Evolutionary conservation across 2,797 vertebrate genomes (phyloP), one percentile per base, ranked within the genome.

Genomic region (Lithobates sylvaticus): DNA sequence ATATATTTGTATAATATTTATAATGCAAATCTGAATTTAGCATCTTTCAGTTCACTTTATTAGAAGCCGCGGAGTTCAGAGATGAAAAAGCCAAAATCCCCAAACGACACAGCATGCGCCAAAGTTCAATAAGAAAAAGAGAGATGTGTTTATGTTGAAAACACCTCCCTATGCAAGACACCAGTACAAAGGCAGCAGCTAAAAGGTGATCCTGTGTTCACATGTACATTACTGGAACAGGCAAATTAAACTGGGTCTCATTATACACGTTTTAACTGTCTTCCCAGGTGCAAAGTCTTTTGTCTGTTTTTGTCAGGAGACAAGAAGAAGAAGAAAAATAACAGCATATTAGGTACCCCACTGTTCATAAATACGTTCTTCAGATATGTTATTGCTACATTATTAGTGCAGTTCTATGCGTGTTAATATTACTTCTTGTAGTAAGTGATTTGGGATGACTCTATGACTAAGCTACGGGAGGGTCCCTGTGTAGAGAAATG

Each of bases 21-120:
- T 93, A 93, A 95, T 95, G 94, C 93, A 95, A 95, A 95, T 95
- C 90, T 91, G 90, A 92, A 92, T 88, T 92, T 93, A 89, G 92
- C 87, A 76, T 94, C 93, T 89, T 81, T 69, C 29, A 91, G 86
- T 89, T 94, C 90, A 88, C 91, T 92, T 91, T 89, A 88, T 88
- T 88, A 90, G 83, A 0, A 47, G 89, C 91, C 92, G 92, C 93
- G 91, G 93, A 93, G 93, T 94, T 91, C 91, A 90, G 91, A 90
- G 90, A 91, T 88, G 92, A 86, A 92, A 90, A 91, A 89, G 75
- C 81, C 87, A 77, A 88, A 90, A 88, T 89, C 91, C 93, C 91
- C 92, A 89, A 88, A 90, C 88, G 93, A 91, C 88, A 92, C 88
- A 65, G 58, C 0, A 79, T 39, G 90, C 93, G 92, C 94, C 91